Evolutionary conservation across 30 jellyfish, hydroid and myxozoan genomes (phyloP).

Genomic region (Hydractinia echinata): DNA sequence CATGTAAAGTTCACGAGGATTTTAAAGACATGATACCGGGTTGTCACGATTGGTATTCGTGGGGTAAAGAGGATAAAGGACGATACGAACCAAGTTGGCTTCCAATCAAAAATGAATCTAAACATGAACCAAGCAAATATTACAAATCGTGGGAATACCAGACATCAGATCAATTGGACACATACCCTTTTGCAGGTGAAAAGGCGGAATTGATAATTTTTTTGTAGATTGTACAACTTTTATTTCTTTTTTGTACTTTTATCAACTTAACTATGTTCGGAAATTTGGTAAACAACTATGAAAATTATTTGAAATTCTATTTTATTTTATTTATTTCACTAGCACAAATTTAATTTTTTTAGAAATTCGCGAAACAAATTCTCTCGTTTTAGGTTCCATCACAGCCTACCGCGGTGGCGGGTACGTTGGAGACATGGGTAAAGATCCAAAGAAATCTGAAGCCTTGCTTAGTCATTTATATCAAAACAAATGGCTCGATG

Average conservation of each 20-base stretch:
- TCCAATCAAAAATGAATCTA: conserved; percentile 51
- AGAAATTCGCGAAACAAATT: no score
- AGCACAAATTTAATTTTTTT: no score
- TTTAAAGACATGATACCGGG: conserved; percentile 34
- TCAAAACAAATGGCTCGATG: conserved; percentile 66
- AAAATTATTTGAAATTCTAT: no score
- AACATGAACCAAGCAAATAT: conserved; percentile 37
- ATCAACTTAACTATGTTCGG: no score
- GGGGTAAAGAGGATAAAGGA: conserved; percentile 76
- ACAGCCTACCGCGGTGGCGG: conserved; percentile 96
- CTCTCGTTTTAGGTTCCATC: conserved; percentile 54
- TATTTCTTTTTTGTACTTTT: no score
- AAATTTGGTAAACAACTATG: no score
- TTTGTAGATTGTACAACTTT: no score
- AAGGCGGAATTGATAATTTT: neutral
- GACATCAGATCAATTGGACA: conserved; percentile 64
- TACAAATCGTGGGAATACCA: conserved; percentile 75
- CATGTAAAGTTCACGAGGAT: conserved; percentile 71
- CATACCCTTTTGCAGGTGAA: conserved; percentile 86
- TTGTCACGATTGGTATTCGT: conserved; percentile 85
- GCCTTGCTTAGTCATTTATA: conserved; percentile 49
- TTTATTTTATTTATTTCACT: no score
- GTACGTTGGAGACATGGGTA: conserved; percentile 84
- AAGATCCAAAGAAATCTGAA: conserved; percentile 61
- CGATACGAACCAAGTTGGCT: conserved; percentile 77